Conservation (phyloP, 2,888 invertebrate species). For the Labia minor region DNA sequence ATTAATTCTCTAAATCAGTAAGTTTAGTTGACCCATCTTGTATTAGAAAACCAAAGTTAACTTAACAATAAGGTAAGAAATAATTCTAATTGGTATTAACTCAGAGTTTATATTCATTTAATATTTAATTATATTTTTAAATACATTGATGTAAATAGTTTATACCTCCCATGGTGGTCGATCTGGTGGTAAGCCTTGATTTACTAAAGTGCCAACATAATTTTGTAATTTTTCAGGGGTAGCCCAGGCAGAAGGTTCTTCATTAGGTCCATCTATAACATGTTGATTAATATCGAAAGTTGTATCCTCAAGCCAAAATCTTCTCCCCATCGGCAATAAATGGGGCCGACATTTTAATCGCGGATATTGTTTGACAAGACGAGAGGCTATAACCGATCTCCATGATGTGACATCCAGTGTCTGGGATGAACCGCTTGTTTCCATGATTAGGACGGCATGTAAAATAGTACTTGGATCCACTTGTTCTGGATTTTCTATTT, state of each 20-base stretch:
- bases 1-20: too few relatives aligned
- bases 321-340: slow-evolving; percentile 34
- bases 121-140: too few relatives aligned
- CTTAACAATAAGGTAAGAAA: too few relatives aligned
- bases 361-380: slow-evolving; percentile 38
- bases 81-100: too few relatives aligned
- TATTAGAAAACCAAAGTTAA: too few relatives aligned
- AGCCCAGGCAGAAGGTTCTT: slow-evolving; percentile 28
- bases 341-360: slow-evolving; percentile 38
- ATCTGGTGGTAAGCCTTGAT: slow-evolving; percentile 35
- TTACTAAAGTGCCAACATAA: slow-evolving; percentile 38
- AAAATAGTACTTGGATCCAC: slow-evolving; percentile 32
- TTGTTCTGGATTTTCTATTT: not conserved
- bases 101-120: too few relatives aligned
- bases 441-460: slow-evolving; percentile 41
- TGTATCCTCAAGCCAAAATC: slow-evolving; percentile 40
- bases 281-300: slow-evolving; percentile 42
- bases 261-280: slow-evolving; percentile 34
- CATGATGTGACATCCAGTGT: slow-evolving; percentile 38
- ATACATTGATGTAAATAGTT: too few relatives aligned
- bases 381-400: slow-evolving; percentile 37
- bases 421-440: slow-evolving; percentile 29
- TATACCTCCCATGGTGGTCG: slow-evolving; percentile 44
- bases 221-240: slow-evolving; percentile 33
- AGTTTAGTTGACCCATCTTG: too few relatives aligned